Base-by-base conservation (phyloP, 2,888 invertebrate species). In the Exephanes ischioxanthus region DNA sequence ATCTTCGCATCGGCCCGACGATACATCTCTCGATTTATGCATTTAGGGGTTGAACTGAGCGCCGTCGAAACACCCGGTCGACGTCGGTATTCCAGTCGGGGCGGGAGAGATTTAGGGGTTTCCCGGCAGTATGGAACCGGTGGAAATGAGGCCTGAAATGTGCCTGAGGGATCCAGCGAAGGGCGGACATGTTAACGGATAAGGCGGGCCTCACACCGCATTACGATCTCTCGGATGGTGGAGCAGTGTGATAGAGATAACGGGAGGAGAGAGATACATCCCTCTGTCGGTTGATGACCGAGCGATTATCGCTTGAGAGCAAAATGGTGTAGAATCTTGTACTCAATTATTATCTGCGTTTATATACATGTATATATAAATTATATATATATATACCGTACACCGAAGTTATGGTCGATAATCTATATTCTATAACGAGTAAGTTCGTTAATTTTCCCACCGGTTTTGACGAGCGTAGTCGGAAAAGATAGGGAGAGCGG, bases 401-500 rank as follows among this genome's bases (percentile, higher is more conserved):
- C 33, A 83, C 9, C 22, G 67, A 53, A 14, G 37, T 51, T 53
- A 48, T 58, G 71, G 26, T 55, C 84, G 84, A 80, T 84, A 84
- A 84, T 84, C 72, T 72, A 84, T 77, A 84, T 84, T 84, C 84
- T 72, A 80, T 80, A 84, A 84, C 77, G 84, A 80, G 80, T 80
- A 77, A 84, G 72, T 84, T 84, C 84, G 80, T 77, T 80, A 72
- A 84, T 77, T 84, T 80, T 80, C 30, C 77, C 55, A 41, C 30
- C 19, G 48, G 67, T 84, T 80, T 80, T 55, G 66, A 72, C 55
- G 63, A 72, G 75, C 58, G 51, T 37, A 66, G 80, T 45, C 37
- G 41, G 14, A 4, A 81, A 71, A 76, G 41, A 48, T 45, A 53
- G 45, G 33, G 0, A 19, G 16, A n/a, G n/a, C n/a, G n/a, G 16